Percentiles rank a stretch among this genome's conserved stretches.
phyloP scores from a whole-genome alignment of 2,888 invertebrate species.

The Tholera decimalis region DNA sequence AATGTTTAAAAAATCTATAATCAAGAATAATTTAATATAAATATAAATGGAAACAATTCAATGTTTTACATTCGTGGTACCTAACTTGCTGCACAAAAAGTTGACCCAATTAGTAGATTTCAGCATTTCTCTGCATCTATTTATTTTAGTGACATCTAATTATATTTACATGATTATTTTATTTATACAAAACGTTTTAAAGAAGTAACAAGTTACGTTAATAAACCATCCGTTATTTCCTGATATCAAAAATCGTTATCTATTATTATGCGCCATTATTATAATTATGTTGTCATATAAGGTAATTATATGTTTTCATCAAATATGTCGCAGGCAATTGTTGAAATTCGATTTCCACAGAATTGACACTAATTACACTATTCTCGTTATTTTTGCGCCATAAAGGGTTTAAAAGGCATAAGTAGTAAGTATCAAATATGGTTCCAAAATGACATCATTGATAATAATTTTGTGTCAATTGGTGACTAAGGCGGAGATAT shows the following conservation, averaged over 20 bases:
- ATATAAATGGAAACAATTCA: no score
- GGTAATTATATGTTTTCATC: conserved; percentile 14
- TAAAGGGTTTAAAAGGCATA: conserved; percentile 8
- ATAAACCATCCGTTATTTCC: conserved; percentile 5
- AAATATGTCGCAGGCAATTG: conserved; percentile 30
- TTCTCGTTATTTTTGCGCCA: conserved; percentile 5
- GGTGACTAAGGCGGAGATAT: conserved; percentile 28
- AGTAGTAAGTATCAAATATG: conserved; percentile 21
- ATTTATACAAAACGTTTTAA: background rate
- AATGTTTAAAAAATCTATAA: no score
- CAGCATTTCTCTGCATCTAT: no score
- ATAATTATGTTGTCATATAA: conserved; percentile 25
- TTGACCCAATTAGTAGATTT: no score
- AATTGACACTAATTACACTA: background rate
- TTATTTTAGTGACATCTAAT: no score
- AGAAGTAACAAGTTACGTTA: background rate
- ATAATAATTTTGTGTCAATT: background rate
- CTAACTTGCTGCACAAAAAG: no score
- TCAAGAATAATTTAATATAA: no score
- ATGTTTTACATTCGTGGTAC: no score
- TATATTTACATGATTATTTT: no score
- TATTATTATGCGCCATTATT: conserved; percentile 36
- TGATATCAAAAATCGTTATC: conserved; percentile 10
- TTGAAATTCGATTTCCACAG: conserved; percentile 14
- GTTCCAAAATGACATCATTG: conserved; percentile 39